Base-by-base conservation (phyloP, 2,113 vertebrate species). In the Scalopus aquaticus region DNA sequence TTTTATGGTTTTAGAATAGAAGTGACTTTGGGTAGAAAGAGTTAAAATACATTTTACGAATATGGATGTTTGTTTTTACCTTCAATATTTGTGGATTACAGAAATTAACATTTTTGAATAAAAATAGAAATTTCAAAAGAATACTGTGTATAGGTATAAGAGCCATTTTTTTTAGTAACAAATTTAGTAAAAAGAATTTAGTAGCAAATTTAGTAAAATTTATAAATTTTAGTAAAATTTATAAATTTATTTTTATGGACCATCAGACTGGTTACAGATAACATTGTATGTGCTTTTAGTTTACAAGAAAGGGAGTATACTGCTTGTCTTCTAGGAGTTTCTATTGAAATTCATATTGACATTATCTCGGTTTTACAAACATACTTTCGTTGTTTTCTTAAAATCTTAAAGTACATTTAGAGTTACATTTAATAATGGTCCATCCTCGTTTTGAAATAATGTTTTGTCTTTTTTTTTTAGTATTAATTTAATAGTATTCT, bases 21-120 rank as follows among this genome's bases (percentile, higher is more conserved):
- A 81, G 1, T 77, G 51, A 65, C 54, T 20, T 56, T 54, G 28
- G 28, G 44, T 28, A 28, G 28, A 67, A 28, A 83, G 92, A 80
- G 28, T 88, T 76, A 58, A 93, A 81, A 69, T 65, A 32, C 32
- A 42, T 93, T 88, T 88, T 95, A 64, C n/a, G 77, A 70, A 70
- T 87, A 49, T 67, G 12, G 1, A 84, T 30, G 30, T 85, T 88
- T 58, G 17, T 80, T 88, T 82, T 93, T 93, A 90, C 37, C 42
- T 89, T 93, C 20, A 58, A 0, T 72, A 9, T 82, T 88, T 72
- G 42, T 83, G 15, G n/a, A 32, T 84, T 74, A 44, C 7, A 87
- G 11, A 51, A 80, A 92, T 90, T 92, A 72, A 56, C 76, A 67
- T 92, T 94, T 92, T 39, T 93, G 70, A 95, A 72, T 76, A 62